A percentile compares a stretch with the other conserved stretches of the same genome.
Conservation (phyloP, 1,140 invertebrate species). For the Drosophila nannoptera region DNA sequence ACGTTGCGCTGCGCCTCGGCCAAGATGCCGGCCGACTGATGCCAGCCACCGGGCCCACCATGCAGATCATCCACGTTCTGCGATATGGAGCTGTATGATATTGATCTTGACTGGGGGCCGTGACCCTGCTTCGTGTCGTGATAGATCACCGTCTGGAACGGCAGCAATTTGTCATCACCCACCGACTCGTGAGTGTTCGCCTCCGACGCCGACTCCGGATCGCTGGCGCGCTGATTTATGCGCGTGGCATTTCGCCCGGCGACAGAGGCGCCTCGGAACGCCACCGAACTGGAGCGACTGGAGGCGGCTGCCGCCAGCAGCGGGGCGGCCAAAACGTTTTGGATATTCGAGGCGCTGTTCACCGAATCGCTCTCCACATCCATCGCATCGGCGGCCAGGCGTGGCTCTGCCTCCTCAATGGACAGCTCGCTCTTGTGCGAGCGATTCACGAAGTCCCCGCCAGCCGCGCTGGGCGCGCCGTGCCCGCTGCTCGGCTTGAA, state of each 20-base stretch:
- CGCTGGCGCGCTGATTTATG: conserved; percentile 47
- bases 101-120: conserved; percentile 79
- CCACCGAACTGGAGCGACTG: conserved; percentile 40
- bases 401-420: conserved; percentile 71
- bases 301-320: conserved; percentile 42
- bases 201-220: conserved; percentile 13
- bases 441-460: conserved; percentile 68
- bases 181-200: conserved; percentile 17
- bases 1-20: conserved; percentile 77
- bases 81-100: conserved; percentile 80
- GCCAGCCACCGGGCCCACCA: conserved; percentile 49
- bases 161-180: conserved; percentile 57
- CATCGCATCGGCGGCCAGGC: conserved; percentile 52
- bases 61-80: conserved; percentile 78
- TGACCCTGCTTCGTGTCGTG: conserved; percentile 80
- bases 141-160: conserved; percentile 80
- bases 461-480: conserved; percentile 31
- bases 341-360: conserved; percentile 74
- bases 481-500: neutral
- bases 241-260: conserved; percentile 34
- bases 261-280: conserved; percentile 39
- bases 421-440: conserved; percentile 76
- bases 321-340: conserved; percentile 70
- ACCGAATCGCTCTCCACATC: conserved; percentile 60
- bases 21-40: conserved; percentile 60